Conservation (phyloP, 2,797 vertebrate genomes). For the Ceryle rudis region DNA sequence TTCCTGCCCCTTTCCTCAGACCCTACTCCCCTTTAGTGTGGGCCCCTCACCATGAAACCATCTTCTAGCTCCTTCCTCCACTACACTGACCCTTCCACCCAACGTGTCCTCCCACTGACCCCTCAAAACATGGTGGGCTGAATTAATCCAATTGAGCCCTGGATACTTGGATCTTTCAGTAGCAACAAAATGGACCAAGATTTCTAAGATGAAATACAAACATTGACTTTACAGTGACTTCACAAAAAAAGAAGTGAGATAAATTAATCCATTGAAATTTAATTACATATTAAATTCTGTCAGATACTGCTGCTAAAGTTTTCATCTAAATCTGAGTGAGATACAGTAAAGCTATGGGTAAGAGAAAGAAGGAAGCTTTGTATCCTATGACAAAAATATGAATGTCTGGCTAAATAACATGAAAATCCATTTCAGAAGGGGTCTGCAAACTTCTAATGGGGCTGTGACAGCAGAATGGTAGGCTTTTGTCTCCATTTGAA, state of each 20-base stretch:
- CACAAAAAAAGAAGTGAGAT: not conserved
- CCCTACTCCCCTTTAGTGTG: not conserved
- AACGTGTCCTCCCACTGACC: rapidly evolving
- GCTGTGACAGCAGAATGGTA: not conserved
- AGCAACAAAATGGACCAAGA: not conserved
- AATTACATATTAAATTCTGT: not conserved
- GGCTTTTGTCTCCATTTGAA: not conserved
- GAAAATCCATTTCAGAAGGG: not conserved
- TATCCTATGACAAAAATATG: not conserved
- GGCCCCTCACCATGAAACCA: not conserved
- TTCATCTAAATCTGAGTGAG: not conserved
- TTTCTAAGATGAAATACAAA: not conserved
- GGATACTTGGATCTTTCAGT: not conserved
- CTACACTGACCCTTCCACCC: not conserved
- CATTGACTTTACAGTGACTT: not conserved
- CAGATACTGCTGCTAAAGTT: not conserved
- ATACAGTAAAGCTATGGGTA: not conserved
- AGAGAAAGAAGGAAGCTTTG: not conserved
- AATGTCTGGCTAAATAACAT: not conserved
- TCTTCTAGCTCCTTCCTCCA: not conserved
- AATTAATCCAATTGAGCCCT: not conserved
- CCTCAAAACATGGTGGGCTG: not conserved
- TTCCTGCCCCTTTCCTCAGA: not conserved
- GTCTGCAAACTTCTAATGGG: not conserved
- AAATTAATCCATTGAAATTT: not conserved